Conservation (phyloP, 2,888 invertebrate genomes). For the Anoplius nigerrimus region DNA sequence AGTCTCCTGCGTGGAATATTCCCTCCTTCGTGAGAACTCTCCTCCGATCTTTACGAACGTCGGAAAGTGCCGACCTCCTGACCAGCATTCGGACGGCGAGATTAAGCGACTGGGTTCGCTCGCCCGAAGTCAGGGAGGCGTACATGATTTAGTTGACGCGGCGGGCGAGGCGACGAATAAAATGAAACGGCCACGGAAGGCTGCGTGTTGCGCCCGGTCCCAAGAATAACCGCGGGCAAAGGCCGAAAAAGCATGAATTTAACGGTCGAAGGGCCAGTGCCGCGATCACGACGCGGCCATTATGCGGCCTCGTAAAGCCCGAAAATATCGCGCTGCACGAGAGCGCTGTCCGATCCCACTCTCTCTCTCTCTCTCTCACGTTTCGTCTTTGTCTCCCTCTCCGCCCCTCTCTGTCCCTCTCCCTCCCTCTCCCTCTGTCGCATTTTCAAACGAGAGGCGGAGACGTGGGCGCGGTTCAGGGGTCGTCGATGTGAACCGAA, state of each 20-base stretch:
- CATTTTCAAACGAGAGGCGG: not conserved
- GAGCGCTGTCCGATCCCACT: conserved; percentile 9
- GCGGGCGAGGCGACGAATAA: no score
- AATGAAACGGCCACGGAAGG: not conserved
- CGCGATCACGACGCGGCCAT: conserved; percentile 16
- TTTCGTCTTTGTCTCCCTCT: not conserved
- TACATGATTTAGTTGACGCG: no score
- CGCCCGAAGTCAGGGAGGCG: no score
- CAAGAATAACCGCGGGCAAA: conserved; percentile 2
- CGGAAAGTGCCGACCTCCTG: no score
- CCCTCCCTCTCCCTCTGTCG: not conserved
- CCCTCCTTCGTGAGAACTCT: no score
- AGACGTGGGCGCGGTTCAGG: conserved; percentile 1
- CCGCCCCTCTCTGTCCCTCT: not conserved
- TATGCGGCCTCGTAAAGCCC: conserved; percentile 26
- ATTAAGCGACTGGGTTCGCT: no score
- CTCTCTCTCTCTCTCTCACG: no score
- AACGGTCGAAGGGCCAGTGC: conserved; percentile 21
- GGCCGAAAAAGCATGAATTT: conserved; percentile 12
- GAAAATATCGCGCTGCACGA: conserved; percentile 27
- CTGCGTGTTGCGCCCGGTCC: not conserved
- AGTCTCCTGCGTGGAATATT: no score
- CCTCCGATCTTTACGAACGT: no score
- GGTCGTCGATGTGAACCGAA: conserved; percentile 1
- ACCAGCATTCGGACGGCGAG: no score